Evolutionary conservation across 2,888 invertebrate genomes (phyloP), one percentile per base, ranked within the genome.

Genomic region (Trachelus troglodyta): DNA sequence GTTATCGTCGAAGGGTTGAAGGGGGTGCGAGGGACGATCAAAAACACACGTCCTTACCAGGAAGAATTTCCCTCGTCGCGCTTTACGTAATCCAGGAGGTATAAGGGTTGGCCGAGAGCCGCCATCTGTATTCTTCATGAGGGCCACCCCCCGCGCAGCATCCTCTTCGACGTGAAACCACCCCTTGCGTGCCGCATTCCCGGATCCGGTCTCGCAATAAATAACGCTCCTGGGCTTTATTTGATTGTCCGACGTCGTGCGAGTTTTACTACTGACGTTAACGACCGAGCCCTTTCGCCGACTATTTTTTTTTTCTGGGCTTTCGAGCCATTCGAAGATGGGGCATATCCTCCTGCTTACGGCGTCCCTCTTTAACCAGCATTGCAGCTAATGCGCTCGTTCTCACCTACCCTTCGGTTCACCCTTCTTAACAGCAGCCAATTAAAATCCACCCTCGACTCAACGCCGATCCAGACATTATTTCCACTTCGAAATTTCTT

Each of bases 11-110:
- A 56, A 56, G 56, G 23, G 56, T 56, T 23, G 56, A 56, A 9
- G 56, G 40, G 40, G 35, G 23, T 56, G 23, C 40, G 40, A 15
- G 23, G 69, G 23, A 73, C 80, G 82, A 85, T 85, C 80, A 82
- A 82, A 82, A 84, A 80, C 81, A 79, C 81, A 79, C 81, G 80
- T 81, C 81, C 75, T 78, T 77, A 78, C 75, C 75, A 76, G 74
- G 81, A 75, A 80, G 83, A 86, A 87, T 86, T 87, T 82, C 80
- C 81, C 75, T 79, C 78, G 56, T 23, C 23, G 56, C 23, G 56
- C 56, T 56, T 9, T 15, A 56, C 80, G 79, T 84, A 84, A 85
- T 84, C 83, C 82, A 37, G 69, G 75, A 12, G 75, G 75, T 79
- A 79, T 83, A 84, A 84, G 83, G 79, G 77, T 80, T 71, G n/a